Conservation (phyloP, 64 coral and sea anemone species). For the Hydrozoanthus tunicans region DNA sequence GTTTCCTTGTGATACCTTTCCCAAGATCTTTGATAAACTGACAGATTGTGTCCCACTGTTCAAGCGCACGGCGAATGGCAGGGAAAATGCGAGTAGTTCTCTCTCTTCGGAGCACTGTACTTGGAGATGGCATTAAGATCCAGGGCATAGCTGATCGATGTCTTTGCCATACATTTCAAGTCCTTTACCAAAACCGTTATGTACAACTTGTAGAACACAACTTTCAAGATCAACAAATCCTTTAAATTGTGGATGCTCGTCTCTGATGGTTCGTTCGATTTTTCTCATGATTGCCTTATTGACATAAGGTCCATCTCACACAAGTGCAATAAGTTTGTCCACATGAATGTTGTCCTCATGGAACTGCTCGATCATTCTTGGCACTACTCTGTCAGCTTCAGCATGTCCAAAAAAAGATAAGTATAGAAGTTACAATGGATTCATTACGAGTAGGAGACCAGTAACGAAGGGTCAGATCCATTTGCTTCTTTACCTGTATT, state of each 20-base stretch:
- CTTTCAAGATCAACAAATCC: conserved; percentile 53
- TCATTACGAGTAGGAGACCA: not conserved
- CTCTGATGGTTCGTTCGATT: conserved; percentile 20
- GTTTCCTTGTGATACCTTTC: conserved; percentile 9
- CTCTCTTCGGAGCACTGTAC: not conserved
- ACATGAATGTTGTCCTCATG: not conserved
- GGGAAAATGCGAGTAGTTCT: too few relatives aligned
- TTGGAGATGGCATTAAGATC: conserved; percentile 16
- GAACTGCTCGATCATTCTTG: not conserved
- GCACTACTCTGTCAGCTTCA: conserved; percentile 15
- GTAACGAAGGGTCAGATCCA: not conserved
- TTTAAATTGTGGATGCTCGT: conserved; percentile 25
- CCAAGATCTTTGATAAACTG: conserved; percentile 27
- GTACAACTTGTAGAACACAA: conserved; percentile 48
- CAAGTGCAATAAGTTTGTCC: conserved; percentile 25
- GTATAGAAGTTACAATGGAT: not conserved
- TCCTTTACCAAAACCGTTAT: conserved; percentile 55
- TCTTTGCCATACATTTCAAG: conserved; percentile 27
- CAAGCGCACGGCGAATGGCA: conserved; percentile 1
- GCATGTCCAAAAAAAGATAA: conserved; percentile 38
- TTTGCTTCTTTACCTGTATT: conserved; percentile 17
- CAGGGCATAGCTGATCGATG: not conserved
- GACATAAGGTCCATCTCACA: not conserved
- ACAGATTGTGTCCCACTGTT: conserved; percentile 38
- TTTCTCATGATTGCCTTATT: conserved; percentile 32